These are phyloP conservation scores for Pandemis cinnamomeana DNA, from an alignment of 2,888 invertebrate species.

Conservation along the genomic window DNA sequence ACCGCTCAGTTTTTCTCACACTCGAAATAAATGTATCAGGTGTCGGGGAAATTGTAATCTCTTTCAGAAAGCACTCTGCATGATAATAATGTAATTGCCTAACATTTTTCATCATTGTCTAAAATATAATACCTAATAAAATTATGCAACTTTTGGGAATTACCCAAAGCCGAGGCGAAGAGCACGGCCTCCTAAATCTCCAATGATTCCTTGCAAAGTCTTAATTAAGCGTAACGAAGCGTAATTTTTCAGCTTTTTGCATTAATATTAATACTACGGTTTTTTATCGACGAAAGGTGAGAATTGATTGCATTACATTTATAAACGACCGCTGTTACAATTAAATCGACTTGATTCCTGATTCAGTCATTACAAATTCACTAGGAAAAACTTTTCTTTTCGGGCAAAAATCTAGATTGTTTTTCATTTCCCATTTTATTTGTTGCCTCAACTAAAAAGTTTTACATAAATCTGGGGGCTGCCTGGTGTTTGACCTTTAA, in stretches of 20 bases:
- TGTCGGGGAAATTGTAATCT: not conserved
- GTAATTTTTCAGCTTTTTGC: conserved; percentile 34
- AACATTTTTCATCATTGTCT: not conserved
- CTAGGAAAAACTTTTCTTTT: not conserved
- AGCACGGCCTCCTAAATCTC: conserved; percentile 10
- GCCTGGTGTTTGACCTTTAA: not conserved
- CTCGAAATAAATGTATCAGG: conserved; percentile 1
- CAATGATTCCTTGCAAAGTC: conserved; percentile 31
- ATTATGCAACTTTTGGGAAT: conserved; percentile 9
- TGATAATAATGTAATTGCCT: conserved; percentile 1
- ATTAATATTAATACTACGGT: conserved; percentile 33
- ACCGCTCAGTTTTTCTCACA: not conserved
- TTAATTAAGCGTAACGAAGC: conserved; percentile 41
- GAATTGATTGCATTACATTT: conserved; percentile 23
- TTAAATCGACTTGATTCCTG: conserved; percentile 16
- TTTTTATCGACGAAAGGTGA: conserved; percentile 26
- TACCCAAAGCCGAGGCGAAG: conserved; percentile 15
- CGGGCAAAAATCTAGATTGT: not conserved
- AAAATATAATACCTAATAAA: not conserved
- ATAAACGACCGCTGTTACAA: conserved; percentile 13
- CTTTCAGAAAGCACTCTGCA: not conserved
- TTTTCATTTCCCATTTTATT: not conserved
- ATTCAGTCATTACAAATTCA: not conserved
- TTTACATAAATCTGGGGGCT: not conserved
- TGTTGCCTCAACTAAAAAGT: not conserved